Percentiles rank a stretch among this genome's conserved stretches.
Evolutionary conservation across 2,113 vertebrate species (phyloP).

Genomic region (Speoplatyrhinus poulsoni): DNA sequence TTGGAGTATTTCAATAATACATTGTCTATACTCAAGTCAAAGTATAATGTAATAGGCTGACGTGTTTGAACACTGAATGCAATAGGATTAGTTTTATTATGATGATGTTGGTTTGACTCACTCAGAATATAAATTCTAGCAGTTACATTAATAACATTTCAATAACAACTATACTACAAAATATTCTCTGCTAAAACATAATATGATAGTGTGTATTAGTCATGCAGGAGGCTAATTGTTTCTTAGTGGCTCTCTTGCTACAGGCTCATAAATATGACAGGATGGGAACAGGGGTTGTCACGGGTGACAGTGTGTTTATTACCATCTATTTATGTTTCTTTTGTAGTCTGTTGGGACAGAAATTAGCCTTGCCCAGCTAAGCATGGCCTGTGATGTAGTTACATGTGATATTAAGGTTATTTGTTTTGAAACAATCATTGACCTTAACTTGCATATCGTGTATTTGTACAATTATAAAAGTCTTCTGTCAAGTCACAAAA

Average conservation of each 20-base stretch:
- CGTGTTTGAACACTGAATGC: not conserved
- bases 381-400: not conserved
- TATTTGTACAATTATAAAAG: no score
- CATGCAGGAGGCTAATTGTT: slow-evolving; percentile 32
- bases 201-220: slow-evolving; percentile 41
- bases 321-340: slow-evolving; percentile 28
- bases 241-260: slow-evolving; percentile 9
- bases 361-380: slow-evolving; percentile 17
- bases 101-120: no score
- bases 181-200: not conserved
- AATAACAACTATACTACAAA: no score
- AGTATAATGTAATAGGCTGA: not conserved
- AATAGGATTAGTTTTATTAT: not conserved
- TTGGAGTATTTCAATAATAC: not conserved
- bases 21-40: not conserved
- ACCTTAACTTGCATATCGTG: no score
- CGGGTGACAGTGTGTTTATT: slow-evolving; percentile 65
- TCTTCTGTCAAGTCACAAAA: no score
- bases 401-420: not conserved
- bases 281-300: slow-evolving; percentile 49
- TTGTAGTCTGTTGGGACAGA: slow-evolving; percentile 36
- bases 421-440: not conserved
- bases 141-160: no score
- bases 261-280: slow-evolving; percentile 47
- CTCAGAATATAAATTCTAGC: no score